These are phyloP conservation scores for Laspeyria flexula DNA, from an alignment of 2,888 invertebrate genomes.

Conservation along the genomic window DNA sequence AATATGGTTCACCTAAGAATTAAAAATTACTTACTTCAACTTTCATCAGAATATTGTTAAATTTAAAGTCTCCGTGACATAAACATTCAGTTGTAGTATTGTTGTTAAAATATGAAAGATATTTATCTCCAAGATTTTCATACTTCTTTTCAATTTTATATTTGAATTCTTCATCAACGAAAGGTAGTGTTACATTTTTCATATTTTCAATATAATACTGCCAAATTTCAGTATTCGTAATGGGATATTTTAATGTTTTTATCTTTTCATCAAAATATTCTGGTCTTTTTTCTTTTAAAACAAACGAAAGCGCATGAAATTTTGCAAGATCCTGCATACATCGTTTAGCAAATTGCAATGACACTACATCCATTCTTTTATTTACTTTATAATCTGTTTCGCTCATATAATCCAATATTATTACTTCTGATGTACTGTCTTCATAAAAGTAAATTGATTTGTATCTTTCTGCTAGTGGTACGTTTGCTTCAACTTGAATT, in stretches of 20 bases:
- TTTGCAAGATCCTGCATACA: conserved; percentile 43
- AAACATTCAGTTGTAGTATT: conserved; percentile 38
- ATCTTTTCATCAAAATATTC: conserved; percentile 54
- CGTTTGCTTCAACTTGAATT: conserved; percentile 53
- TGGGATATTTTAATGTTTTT: conserved; percentile 30
- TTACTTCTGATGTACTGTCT: conserved; percentile 46
- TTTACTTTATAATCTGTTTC: conserved; percentile 55
- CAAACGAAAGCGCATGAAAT: conserved; percentile 63
- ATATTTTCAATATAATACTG: conserved; percentile 38
- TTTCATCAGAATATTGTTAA: conserved; percentile 20
- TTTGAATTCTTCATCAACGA: conserved; percentile 44
- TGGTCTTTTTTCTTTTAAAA: conserved; percentile 48
- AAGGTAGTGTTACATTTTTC: conserved; percentile 28
- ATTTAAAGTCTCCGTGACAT: conserved; percentile 60
- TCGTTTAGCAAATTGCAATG: conserved; percentile 55
- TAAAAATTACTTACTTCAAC: too few species aligned
- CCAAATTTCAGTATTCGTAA: conserved; percentile 48
- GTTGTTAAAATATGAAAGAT: conserved; percentile 42
- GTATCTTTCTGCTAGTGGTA: conserved; percentile 54
- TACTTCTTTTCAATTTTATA: conserved; percentile 38
- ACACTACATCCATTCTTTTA: conserved; percentile 53
- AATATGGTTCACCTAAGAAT: too few species aligned
- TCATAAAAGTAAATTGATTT: conserved; percentile 54
- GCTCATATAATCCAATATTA: conserved; percentile 62
- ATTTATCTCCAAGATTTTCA: conserved; percentile 37